phyloP scores from a whole-genome alignment of 2,797 vertebrate genomes.

The Menidia menidia region DNA sequence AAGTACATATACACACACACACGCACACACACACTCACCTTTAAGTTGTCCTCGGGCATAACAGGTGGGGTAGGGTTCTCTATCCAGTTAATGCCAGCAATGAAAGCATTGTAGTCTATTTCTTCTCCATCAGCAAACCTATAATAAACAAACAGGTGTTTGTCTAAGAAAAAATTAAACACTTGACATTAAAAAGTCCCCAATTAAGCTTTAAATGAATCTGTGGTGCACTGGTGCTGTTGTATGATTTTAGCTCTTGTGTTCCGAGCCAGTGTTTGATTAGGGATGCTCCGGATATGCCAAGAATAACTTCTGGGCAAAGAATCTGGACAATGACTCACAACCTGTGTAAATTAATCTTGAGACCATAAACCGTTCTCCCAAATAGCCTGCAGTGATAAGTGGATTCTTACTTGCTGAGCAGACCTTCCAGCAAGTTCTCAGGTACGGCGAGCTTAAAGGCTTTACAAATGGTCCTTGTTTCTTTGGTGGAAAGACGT shows the following conservation, averaged over 20 bases:
- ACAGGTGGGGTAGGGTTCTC: slow-evolving; percentile 75
- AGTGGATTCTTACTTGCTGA: slow-evolving; percentile 82
- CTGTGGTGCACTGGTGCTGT: not conserved
- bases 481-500: slow-evolving; percentile 77
- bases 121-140: slow-evolving; percentile 87
- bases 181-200: not conserved
- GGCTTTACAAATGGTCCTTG: slow-evolving; percentile 86
- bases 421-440: slow-evolving; percentile 82
- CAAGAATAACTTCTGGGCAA: slow-evolving; percentile 25
- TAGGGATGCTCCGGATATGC: slow-evolving; percentile 1
- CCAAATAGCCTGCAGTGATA: not conserved
- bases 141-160: slow-evolving; percentile 23
- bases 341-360: slow-evolving; percentile 13
- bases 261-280: slow-evolving; percentile 4
- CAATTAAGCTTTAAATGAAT: not conserved
- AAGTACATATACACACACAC: too few relatives aligned
- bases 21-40: slow-evolving; percentile 76
- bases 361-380: slow-evolving; percentile 2
- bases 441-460: slow-evolving; percentile 86
- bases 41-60: slow-evolving; percentile 65
- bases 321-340: slow-evolving; percentile 7
- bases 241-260: not conserved
- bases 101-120: slow-evolving; percentile 87
- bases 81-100: slow-evolving; percentile 88
- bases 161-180: slow-evolving; percentile 11